These are phyloP conservation scores for Trichomalopsis sarcophagae DNA, from an alignment of 1,140 invertebrate genomes.

Conservation along the genomic window DNA sequence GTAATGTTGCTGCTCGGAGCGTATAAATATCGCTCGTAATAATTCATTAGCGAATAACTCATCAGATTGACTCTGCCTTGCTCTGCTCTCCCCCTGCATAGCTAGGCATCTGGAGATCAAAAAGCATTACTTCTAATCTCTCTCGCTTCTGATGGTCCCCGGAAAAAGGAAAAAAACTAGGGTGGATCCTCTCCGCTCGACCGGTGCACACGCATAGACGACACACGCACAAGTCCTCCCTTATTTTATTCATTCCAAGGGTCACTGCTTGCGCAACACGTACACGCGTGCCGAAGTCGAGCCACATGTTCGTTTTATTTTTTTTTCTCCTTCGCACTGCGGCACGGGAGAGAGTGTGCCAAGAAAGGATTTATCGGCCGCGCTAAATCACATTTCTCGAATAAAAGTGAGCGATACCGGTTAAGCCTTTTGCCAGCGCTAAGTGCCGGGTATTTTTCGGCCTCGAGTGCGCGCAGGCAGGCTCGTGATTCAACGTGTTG, in stretches of 20 bases:
- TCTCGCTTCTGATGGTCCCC: not conserved
- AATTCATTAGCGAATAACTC: slow-evolving; percentile 27
- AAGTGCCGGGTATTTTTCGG: slow-evolving; percentile 22
- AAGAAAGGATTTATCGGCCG: slow-evolving; percentile 29
- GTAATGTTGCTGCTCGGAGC: no score
- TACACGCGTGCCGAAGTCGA: not conserved
- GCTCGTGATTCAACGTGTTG: slow-evolving; percentile 5
- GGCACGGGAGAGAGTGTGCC: not conserved
- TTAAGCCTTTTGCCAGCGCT: not conserved
- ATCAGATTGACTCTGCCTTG: slow-evolving; percentile 21
- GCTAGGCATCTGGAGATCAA: not conserved
- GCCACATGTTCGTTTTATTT: slow-evolving; percentile 25
- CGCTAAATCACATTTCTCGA: slow-evolving; percentile 31
- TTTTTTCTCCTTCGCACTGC: not conserved
- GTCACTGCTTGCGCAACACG: not conserved
- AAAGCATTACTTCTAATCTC: slow-evolving; percentile 36
- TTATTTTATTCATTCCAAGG: slow-evolving; percentile 29
- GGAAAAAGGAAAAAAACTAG: not conserved
- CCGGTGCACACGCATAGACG: not conserved
- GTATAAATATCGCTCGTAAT: not conserved
- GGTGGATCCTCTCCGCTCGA: not conserved
- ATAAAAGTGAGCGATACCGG: slow-evolving; percentile 16
- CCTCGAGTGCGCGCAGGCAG: not conserved
- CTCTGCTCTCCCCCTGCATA: not conserved
- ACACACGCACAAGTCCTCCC: not conserved